phyloP scores from a whole-genome alignment of 2,888 invertebrate genomes.

The Epiblema foenella region DNA sequence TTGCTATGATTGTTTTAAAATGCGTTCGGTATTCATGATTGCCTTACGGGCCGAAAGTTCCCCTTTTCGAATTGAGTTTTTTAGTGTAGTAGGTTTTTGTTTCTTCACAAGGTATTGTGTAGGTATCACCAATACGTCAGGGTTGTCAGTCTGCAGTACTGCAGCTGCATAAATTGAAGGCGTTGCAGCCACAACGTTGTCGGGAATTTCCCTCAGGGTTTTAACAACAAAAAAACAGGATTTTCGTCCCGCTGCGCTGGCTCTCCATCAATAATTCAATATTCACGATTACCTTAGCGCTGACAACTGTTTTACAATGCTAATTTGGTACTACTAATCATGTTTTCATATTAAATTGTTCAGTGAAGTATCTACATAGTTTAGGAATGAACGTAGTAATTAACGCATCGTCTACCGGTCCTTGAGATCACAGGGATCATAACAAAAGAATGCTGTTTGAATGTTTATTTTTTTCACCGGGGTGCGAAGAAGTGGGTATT shows the following conservation, averaged over 20 bases:
- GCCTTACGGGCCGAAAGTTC: background rate
- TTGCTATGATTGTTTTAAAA: slow-evolving; percentile 55
- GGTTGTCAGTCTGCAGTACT: slow-evolving; percentile 70
- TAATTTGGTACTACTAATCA: slow-evolving; percentile 68
- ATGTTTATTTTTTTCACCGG: no score
- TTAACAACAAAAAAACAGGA: slow-evolving; percentile 68
- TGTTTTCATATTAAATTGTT: background rate
- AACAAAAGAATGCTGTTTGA: no score
- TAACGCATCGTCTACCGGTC: no score
- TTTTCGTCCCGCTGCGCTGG: slow-evolving; percentile 65
- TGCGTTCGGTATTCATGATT: slow-evolving; percentile 49
- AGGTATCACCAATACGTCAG: slow-evolving; percentile 65
- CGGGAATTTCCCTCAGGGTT: slow-evolving; percentile 78
- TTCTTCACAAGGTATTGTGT: slow-evolving; percentile 67
- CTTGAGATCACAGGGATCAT: no score
- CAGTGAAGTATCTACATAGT: background rate
- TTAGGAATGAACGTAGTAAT: no score
- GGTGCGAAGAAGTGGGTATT: no score
- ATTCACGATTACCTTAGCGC: slow-evolving; percentile 62
- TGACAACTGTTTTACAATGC: slow-evolving; percentile 65
- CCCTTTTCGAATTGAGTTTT: background rate
- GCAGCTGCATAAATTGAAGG: slow-evolving; percentile 79
- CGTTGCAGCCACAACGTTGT: slow-evolving; percentile 70
- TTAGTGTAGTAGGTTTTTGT: background rate
- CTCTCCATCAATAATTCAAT: slow-evolving; percentile 77